Conservation (phyloP, 2,888 invertebrate genomes). For the Venusia cambrica region DNA sequence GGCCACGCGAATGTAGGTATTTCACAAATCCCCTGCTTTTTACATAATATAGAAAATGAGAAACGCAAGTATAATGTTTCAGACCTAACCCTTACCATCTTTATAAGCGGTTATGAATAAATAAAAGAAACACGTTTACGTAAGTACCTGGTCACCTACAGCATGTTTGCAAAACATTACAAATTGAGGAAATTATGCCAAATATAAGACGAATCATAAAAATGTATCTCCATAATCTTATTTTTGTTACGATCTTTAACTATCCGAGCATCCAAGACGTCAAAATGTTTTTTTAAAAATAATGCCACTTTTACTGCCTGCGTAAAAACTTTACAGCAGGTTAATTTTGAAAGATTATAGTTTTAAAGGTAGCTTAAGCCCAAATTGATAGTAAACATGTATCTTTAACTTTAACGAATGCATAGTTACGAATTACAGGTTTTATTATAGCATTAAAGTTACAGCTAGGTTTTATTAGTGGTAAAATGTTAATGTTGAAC, state of each 20-base stretch:
- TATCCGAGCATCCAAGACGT: constrained; percentile 17
- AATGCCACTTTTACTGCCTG: constrained; percentile 15
- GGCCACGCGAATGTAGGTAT: no score
- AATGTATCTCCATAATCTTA: constrained; percentile 3
- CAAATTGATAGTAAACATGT: constrained; percentile 23
- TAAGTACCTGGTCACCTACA: no score
- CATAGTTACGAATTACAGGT: constrained; percentile 13
- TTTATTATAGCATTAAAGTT: constrained; percentile 16
- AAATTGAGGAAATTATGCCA: no score
- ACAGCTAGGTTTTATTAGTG: constrained; percentile 14
- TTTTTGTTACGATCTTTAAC: constrained; percentile 7
- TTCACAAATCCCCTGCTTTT: no score
- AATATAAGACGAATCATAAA: no score
- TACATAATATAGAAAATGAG: no score
- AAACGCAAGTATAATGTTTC: no score
- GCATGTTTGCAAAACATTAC: no score
- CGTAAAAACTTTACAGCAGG: constrained; percentile 21
- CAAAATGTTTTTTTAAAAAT: constrained; percentile 21
- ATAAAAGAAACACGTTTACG: no score
- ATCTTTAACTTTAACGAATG: constrained; percentile 18
- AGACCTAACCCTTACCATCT: no score
- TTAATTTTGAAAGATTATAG: constrained; percentile 20
- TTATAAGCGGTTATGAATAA: no score
- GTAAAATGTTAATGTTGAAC: constrained; percentile 2
- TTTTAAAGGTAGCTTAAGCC: constrained; percentile 15